Conservation (phyloP, 2,113 vertebrate genomes). For the Sterna hirundo region DNA sequence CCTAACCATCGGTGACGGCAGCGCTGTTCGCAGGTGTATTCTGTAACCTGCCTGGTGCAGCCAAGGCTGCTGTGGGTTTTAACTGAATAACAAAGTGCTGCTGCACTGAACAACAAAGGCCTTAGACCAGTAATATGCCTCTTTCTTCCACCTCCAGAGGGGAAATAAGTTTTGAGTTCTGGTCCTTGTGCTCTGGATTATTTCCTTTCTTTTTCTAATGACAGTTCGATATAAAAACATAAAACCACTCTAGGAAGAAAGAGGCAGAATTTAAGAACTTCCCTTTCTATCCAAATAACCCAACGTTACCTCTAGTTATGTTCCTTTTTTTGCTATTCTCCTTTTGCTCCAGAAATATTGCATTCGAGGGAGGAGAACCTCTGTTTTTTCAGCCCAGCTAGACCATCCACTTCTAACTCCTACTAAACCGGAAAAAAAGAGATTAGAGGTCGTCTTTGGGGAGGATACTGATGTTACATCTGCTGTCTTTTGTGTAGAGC, state of each 20-base stretch:
- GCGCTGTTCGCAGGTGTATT: neutral
- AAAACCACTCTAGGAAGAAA: neutral
- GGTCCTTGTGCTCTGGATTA: neutral
- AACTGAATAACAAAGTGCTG: neutral
- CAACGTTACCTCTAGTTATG: neutral
- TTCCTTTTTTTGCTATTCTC: neutral
- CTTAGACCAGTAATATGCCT: neutral
- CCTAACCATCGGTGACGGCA: neutral
- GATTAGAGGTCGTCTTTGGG: neutral
- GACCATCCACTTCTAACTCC: neutral
- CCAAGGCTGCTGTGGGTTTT: neutral
- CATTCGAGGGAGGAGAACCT: neutral
- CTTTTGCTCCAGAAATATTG: neutral
- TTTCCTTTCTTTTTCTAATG: neutral
- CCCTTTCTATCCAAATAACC: neutral
- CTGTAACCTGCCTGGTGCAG: neutral
- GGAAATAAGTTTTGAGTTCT: neutral
- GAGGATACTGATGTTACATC: rapidly evolving
- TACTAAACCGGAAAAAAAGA: neutral
- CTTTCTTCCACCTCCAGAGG: neutral
- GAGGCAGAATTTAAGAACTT: neutral
- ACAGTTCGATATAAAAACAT: neutral
- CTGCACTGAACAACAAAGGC: neutral
- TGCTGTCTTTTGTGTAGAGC: neutral
- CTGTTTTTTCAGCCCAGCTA: neutral